phyloP scores from a whole-genome alignment of 2,113 vertebrate species.

The Hippocampus abdominalis region DNA sequence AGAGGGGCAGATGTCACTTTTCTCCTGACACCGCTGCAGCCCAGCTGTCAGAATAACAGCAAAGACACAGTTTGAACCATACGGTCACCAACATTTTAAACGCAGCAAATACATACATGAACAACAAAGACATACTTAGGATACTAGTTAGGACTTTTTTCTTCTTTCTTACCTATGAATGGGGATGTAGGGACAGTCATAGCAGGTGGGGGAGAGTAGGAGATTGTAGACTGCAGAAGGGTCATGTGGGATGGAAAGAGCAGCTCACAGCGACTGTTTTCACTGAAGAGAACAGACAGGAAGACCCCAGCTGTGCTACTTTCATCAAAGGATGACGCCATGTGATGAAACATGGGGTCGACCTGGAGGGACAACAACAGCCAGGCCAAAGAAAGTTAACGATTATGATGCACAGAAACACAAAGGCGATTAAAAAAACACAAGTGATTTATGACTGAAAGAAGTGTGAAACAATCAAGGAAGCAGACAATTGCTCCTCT shows the following conservation, averaged over 20 bases:
- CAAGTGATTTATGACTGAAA: too few relatives aligned
- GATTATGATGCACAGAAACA: neutral
- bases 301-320: constrained; percentile 84
- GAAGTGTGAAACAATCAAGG: too few relatives aligned
- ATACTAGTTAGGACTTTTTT: neutral
- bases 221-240: constrained; percentile 72
- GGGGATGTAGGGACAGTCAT: constrained; percentile 57
- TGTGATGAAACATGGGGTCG: constrained; percentile 87
- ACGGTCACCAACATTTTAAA: neutral
- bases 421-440: too few relatives aligned
- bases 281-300: constrained; percentile 77
- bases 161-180: constrained; percentile 61
- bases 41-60: constrained; percentile 59
- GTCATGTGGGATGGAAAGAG: constrained; percentile 76
- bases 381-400: neutral
- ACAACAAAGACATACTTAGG: neutral
- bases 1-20: constrained; percentile 82
- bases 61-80: constrained; percentile 9
- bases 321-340: constrained; percentile 84
- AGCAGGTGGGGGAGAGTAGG: constrained; percentile 50
- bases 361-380: constrained; percentile 46
- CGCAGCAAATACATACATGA: neutral
- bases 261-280: constrained; percentile 77
- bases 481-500: too few relatives aligned
- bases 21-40: constrained; percentile 73